Percentiles rank a stretch among this genome's conserved stretches.
phyloP scores from a whole-genome alignment of 2,113 vertebrate species.

The Rattus rattus region DNA sequence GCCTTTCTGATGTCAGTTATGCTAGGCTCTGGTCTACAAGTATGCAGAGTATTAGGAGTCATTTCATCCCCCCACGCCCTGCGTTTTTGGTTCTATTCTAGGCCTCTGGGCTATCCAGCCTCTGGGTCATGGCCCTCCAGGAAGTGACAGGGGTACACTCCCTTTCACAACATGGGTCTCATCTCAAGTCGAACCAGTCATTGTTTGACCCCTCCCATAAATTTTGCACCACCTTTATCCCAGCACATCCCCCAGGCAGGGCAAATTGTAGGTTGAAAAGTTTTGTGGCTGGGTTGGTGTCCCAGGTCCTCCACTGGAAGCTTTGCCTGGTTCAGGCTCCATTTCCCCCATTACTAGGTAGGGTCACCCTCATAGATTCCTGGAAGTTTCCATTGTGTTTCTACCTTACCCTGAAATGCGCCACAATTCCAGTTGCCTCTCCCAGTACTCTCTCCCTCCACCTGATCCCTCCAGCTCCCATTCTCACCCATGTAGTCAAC shows the following conservation, averaged over 20 bases:
- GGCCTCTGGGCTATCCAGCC: neutral
- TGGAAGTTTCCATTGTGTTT: neutral
- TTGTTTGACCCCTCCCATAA: neutral
- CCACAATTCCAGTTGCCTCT: neutral
- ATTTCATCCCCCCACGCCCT: neutral
- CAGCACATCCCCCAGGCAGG: neutral
- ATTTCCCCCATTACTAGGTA: neutral
- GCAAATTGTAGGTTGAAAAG: neutral
- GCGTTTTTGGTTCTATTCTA: neutral
- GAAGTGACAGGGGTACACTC: neutral
- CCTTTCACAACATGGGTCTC: neutral
- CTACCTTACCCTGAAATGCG: neutral
- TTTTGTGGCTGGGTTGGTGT: neutral
- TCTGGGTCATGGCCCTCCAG: neutral
- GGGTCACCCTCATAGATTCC: neutral
- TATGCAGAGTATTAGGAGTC: neutral
- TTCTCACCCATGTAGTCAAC: neutral
- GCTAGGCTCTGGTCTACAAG: neutral
- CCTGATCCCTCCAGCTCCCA: neutral
- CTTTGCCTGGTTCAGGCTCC: neutral
- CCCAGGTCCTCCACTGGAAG: neutral
- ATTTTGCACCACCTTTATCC: neutral
- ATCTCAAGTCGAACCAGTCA: neutral
- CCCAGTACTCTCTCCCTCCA: neutral
- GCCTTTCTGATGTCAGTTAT: neutral